Conservation (phyloP, 2,797 vertebrate species). For the Botia kubotai region DNA sequence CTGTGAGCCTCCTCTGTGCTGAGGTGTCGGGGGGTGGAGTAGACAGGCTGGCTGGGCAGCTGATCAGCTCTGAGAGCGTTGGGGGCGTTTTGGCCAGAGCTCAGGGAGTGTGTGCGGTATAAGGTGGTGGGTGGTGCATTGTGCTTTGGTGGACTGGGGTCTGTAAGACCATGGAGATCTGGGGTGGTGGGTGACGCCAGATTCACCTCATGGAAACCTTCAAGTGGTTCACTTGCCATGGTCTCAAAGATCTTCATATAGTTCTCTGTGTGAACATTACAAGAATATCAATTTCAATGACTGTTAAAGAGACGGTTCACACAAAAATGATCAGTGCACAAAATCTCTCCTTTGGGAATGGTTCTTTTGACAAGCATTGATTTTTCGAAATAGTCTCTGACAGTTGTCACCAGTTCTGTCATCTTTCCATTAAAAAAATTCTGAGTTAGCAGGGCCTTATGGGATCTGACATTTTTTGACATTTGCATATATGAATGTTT, state of each 20-base stretch:
- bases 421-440: too few relatives aligned
- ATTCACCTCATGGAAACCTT: slow-evolving; percentile 99
- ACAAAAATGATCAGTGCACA: too few relatives aligned
- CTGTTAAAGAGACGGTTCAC: neutral
- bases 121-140: slow-evolving; percentile 86
- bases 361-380: too few relatives aligned
- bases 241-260: slow-evolving; percentile 82
- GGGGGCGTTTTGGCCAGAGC: slow-evolving; percentile 77
- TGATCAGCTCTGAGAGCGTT: slow-evolving; percentile 87
- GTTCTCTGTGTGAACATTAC: slow-evolving; percentile 61
- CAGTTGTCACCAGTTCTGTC: too few relatives aligned
- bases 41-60: slow-evolving; percentile 95
- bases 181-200: slow-evolving; percentile 96
- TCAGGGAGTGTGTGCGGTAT: slow-evolving; percentile 88
- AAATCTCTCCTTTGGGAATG: too few relatives aligned
- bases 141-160: slow-evolving; percentile 81
- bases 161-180: slow-evolving; percentile 87
- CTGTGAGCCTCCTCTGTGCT: slow-evolving; percentile 80
- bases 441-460: too few relatives aligned
- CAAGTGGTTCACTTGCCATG: slow-evolving; percentile 93
- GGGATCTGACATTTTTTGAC: too few relatives aligned
- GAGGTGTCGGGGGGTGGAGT: slow-evolving; percentile 87
- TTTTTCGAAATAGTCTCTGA: too few relatives aligned
- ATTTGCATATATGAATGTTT: too few relatives aligned
- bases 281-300: neutral